Base-by-base conservation (phyloP, 1,140 invertebrate genomes). In the Cydia strobilella region DNA sequence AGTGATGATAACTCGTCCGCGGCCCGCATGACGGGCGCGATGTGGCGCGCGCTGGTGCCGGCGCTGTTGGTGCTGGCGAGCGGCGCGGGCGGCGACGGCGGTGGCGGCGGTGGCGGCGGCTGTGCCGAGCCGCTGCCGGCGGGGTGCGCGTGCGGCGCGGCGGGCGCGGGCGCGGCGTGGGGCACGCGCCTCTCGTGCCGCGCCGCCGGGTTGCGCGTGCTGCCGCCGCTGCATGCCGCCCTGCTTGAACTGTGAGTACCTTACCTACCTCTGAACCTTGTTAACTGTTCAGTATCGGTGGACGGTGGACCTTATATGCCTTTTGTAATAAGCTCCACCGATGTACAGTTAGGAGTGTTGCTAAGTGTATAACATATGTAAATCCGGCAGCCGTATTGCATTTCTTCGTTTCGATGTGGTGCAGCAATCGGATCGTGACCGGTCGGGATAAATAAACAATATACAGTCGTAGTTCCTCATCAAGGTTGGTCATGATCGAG, bases 181-280 rank as follows among this genome's bases (percentile, higher is more conserved):
- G 65, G 74, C 74, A 25, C 63, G 63, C 62, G 54, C 25, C 73
- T 75, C 39, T 4, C 62, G 23, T 69, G 74, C 62, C 54, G 45
- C 42, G 74, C 31, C 13, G 74, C 62, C 35, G 62, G 42, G 20
- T 66, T 75, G 48, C 74, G 74, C 42, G n/a, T 3, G 42, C 65
- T 75, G 74, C 74, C 74, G 66, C 74, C 74, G 65, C 74, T 75
- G 12, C 18, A 42, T 48, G 74, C 62, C 35, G 18, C 20, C 20
- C 63, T 75, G 74, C 74, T 69, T 1, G 62, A 66, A 12, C 62
- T 74, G 73, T 74, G 23, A 74, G 73, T 74, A 35, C n/a, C n/a
- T n/a, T n/a, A n/a, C n/a, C n/a, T n/a, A n/a, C n/a, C 31, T 20
- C 25, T 27, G 25, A 12, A 15, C 9, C 5, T 9, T 5, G 15